These are phyloP conservation scores for Rhinoderma darwinii DNA, from an alignment of 2,113 vertebrate genomes.

Conservation along the genomic window DNA sequence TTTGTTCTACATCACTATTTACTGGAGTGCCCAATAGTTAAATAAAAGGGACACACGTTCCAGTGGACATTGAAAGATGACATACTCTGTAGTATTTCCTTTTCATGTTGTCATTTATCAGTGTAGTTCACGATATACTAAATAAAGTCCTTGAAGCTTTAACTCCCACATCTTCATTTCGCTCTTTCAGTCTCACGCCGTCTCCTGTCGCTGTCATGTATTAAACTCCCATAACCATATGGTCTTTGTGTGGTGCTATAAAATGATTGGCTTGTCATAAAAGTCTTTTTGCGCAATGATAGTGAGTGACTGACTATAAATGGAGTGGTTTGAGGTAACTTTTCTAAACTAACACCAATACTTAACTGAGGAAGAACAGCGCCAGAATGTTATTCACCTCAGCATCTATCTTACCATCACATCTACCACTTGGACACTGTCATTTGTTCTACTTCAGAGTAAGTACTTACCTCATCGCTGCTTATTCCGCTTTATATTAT, in stretches of 20 bases:
- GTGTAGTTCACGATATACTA: neutral
- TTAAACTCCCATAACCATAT: constrained; percentile 3
- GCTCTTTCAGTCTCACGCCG: neutral
- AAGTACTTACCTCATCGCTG: neutral
- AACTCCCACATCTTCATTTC: neutral
- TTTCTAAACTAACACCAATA: constrained; percentile 12
- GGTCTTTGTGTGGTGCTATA: neutral
- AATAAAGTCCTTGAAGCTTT: neutral
- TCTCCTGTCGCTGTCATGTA: constrained; percentile 7
- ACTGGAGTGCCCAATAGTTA: neutral
- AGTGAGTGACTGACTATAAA: neutral
- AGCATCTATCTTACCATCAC: neutral
- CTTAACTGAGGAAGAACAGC: neutral
- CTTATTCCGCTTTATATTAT: neutral
- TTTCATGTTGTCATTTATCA: neutral
- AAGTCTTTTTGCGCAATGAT: neutral
- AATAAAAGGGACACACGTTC: neutral
- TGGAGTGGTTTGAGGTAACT: constrained; percentile 5
- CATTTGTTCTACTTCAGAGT: neutral
- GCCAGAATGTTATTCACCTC: constrained; percentile 17
- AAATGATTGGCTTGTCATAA: neutral
- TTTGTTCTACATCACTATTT: too few species aligned
- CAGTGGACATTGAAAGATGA: neutral
- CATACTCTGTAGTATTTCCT: neutral
- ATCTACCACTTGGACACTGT: neutral